These are phyloP conservation scores for Eulemur coronatus DNA, from an alignment of 2,797 vertebrate species.

Conservation along the genomic window DNA sequence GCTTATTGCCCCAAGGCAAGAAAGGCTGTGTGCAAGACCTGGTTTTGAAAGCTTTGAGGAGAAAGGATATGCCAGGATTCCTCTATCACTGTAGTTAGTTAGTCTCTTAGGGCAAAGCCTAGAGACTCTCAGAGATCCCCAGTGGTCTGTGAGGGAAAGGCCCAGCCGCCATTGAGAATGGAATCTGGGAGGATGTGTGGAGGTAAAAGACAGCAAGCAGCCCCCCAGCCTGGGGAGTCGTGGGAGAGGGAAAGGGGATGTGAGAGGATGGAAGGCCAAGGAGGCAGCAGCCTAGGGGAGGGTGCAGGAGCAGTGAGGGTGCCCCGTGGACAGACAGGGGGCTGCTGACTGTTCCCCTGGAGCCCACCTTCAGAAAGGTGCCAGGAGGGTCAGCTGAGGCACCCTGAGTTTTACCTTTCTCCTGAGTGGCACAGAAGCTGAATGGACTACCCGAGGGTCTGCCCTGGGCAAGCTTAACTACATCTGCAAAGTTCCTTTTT, in stretches of 20 bases:
- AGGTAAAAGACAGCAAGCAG: background rate
- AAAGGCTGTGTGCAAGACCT: background rate
- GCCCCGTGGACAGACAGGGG: background rate
- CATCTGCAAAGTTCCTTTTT: background rate
- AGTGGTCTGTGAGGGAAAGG: background rate
- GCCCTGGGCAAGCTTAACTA: background rate
- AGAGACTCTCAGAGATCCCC: background rate
- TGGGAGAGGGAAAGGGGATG: too few relatives aligned
- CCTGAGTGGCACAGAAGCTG: background rate
- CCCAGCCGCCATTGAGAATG: fast-evolving
- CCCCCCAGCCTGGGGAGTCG: background rate
- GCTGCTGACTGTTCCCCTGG: background rate
- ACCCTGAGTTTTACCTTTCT: background rate
- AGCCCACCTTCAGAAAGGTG: background rate
- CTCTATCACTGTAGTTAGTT: too few relatives aligned
- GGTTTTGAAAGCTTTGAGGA: background rate
- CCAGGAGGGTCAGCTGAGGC: background rate
- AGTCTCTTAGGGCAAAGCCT: background rate
- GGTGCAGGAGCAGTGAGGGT: background rate
- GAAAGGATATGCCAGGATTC: background rate
- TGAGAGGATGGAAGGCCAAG: background rate
- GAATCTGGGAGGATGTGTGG: background rate
- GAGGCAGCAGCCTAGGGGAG: too few relatives aligned
- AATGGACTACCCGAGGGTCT: background rate
- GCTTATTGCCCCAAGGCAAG: background rate